Percentiles rank a stretch among this genome's conserved stretches.
Evolutionary conservation across 2,113 vertebrate genomes (phyloP).

Genomic region (Zosterops japonicus): DNA sequence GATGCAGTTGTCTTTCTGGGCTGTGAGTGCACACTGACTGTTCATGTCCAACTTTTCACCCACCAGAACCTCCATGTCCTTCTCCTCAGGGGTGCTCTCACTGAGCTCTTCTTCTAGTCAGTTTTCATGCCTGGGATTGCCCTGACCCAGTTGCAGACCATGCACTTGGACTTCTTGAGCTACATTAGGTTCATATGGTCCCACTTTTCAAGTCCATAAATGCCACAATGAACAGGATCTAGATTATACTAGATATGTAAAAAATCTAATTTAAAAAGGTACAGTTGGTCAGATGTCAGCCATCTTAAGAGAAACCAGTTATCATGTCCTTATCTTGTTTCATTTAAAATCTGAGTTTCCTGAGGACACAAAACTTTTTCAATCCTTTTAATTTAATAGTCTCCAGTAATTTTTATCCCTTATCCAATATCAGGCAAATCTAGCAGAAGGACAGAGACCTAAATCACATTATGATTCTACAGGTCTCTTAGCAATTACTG

Average conservation of each 20-base stretch:
- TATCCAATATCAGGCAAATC: background rate
- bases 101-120: background rate
- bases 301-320: background rate
- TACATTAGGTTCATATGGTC: background rate
- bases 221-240: background rate
- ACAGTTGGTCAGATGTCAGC: background rate
- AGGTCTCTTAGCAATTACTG: background rate
- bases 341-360: background rate
- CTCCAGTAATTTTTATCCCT: background rate
- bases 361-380: background rate
- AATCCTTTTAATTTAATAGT: background rate
- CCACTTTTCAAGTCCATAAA: background rate
- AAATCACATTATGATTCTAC: background rate
- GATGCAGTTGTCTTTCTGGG: background rate
- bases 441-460: background rate
- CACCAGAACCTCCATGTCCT: background rate
- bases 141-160: background rate
- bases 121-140: background rate
- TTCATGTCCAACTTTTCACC: background rate
- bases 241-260: background rate
- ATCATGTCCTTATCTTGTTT: background rate
- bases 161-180: background rate
- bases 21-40: background rate
- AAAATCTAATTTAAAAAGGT: background rate
- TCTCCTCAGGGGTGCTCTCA: background rate